Evolutionary conservation across 2,797 vertebrate species (phyloP).

Genomic region (Falco berigora): DNA sequence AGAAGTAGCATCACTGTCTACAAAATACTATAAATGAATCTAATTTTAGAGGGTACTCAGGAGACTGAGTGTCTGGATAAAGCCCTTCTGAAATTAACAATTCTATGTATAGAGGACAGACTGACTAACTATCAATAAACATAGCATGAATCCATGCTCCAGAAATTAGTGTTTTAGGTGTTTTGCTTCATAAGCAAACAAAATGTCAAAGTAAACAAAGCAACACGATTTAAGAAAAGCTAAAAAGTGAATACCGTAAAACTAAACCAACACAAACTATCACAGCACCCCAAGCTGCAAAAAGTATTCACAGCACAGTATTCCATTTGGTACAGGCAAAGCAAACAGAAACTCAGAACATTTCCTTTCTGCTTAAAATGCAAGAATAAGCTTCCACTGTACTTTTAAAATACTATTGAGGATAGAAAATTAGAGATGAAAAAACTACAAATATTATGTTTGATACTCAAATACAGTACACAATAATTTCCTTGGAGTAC

Average conservation of each 20-base stretch:
- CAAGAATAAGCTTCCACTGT: neutral
- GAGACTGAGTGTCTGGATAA: neutral
- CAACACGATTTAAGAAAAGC: neutral
- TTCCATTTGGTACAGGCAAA: neutral
- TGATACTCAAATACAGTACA: neutral
- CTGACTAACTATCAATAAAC: neutral
- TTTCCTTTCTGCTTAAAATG: neutral
- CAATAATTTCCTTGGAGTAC: constrained; percentile 16
- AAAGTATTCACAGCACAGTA: neutral
- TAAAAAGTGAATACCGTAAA: neutral
- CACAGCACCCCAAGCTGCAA: neutral
- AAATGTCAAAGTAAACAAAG: constrained; percentile 25
- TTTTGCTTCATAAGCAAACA: constrained; percentile 27
- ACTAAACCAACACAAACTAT: neutral
- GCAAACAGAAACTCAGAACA: neutral
- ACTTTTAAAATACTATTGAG: neutral
- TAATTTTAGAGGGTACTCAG: neutral
- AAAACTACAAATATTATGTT: neutral
- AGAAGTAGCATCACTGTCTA: neutral
- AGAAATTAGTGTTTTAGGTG: constrained; percentile 29
- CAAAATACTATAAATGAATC: neutral
- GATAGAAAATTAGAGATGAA: neutral
- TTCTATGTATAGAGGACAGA: neutral
- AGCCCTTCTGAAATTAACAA: neutral
- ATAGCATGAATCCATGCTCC: neutral